A percentile compares a stretch with the other conserved stretches of the same genome.
Conservation (phyloP, 2,888 invertebrate species). For the Brenthis ino region DNA sequence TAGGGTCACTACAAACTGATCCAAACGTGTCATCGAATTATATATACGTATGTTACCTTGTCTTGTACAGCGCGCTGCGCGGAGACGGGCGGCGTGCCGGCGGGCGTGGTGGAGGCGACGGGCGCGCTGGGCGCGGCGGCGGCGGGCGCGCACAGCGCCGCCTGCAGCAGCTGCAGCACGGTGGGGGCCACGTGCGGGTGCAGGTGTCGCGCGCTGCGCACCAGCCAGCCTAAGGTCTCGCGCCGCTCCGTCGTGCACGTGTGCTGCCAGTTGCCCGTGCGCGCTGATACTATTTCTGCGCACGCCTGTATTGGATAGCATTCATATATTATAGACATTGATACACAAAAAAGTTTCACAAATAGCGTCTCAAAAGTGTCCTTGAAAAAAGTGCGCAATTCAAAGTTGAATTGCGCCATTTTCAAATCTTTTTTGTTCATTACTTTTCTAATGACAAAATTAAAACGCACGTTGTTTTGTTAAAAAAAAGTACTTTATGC, state of each 20-base stretch:
- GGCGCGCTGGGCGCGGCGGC: conserved; percentile 31
- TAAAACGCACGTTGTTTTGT: too few species aligned
- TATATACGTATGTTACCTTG: conserved; percentile 34
- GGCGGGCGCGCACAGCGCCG: conserved; percentile 87
- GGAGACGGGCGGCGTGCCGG: conserved; percentile 4
- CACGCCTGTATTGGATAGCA: conserved; percentile 81
- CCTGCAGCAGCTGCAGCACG: conserved; percentile 93
- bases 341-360: too few species aligned
- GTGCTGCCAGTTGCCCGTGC: conserved; percentile 97
- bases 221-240: conserved; percentile 89
- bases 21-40: too few species aligned
- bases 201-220: conserved; percentile 91
- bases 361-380: too few species aligned
- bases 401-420: too few species aligned
- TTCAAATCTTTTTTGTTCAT: too few species aligned
- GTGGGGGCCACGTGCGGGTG: conserved; percentile 96
- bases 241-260: conserved; percentile 89
- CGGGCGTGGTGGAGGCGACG: conserved; percentile 25
- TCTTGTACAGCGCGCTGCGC: conserved; percentile 23
- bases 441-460: too few species aligned
- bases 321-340: too few species aligned
- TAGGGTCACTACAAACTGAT: too few species aligned
- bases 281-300: conserved; percentile 93
- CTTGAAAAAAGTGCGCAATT: too few species aligned
- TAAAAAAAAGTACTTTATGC: too few species aligned